Percentiles rank a stretch among this genome's conserved stretches.
Conservation (phyloP, 2,797 vertebrate genomes). For the Pipistrellus pygmaeus region DNA sequence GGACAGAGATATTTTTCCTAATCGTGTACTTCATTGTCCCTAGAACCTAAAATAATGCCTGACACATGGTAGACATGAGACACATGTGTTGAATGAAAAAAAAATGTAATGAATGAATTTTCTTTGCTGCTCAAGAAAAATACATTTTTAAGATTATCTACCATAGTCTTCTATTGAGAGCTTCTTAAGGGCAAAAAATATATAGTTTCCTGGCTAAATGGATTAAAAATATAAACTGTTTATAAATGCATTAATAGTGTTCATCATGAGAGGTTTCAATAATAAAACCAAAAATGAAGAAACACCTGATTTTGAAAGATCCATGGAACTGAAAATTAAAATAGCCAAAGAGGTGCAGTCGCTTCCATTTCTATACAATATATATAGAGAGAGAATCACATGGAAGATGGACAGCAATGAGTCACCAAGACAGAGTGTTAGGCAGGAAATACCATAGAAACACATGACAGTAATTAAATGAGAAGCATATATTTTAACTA, state of each 20-base stretch:
- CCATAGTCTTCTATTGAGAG: not conserved
- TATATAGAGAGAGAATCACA: not conserved
- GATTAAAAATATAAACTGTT: not conserved
- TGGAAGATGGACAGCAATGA: not conserved
- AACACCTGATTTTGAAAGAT: conserved; percentile 15
- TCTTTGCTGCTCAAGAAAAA: not conserved
- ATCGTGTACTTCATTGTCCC: not conserved
- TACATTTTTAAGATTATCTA: not conserved
- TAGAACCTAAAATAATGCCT: not conserved
- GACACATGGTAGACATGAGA: not conserved
- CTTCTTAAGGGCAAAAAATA: not conserved
- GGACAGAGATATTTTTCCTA: not conserved
- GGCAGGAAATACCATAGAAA: not conserved
- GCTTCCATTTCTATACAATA: not conserved
- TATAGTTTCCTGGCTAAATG: not conserved
- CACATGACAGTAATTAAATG: not conserved
- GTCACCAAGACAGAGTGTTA: not conserved
- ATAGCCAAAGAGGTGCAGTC: conserved; percentile 19
- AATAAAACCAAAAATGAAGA: conserved; percentile 36
- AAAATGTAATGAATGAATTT: not conserved
- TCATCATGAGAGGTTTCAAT: not conserved
- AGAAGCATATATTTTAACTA: not conserved
- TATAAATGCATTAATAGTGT: not conserved
- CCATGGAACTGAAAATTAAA: conserved; percentile 52
- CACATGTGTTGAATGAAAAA: not conserved